phyloP scores from a whole-genome alignment of 2,888 invertebrate genomes.

The Ornithoptera alexandrae region DNA sequence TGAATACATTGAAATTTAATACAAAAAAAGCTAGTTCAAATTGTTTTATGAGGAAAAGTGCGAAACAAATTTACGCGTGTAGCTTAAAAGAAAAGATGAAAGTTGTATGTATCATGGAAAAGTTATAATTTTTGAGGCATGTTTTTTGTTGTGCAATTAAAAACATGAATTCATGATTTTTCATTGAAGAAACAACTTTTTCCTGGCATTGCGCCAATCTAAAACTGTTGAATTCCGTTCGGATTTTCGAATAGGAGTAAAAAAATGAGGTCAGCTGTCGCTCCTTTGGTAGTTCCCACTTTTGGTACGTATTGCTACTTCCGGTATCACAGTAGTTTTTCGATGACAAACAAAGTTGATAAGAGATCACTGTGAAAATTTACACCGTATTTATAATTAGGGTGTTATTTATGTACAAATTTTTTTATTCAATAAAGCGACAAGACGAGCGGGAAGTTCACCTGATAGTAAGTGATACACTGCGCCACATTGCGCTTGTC shows the following conservation, averaged over 20 bases:
- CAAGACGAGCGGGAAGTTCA: too few species aligned
- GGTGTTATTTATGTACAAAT: too few species aligned
- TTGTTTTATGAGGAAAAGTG: neutral
- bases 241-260: conserved; percentile 5
- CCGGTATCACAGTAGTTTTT: neutral
- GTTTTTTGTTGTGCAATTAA: conserved; percentile 13
- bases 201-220: conserved; percentile 25
- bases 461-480: too few species aligned
- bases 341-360: neutral
- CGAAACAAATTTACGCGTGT: neutral
- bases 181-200: conserved; percentile 13
- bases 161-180: conserved; percentile 15
- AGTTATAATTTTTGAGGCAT: neutral
- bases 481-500: too few species aligned
- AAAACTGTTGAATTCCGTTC: conserved; percentile 22
- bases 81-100: neutral
- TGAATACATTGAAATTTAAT: neutral
- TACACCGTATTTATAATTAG: neutral
- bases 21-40: neutral
- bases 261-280: conserved; percentile 21
- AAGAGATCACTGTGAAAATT: neutral
- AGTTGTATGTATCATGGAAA: neutral
- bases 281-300: conserved; percentile 19
- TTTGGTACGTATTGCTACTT: conserved; percentile 13
- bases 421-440: too few species aligned